Evolutionary conservation across 2,888 invertebrate genomes (phyloP).

Genomic region (Coecobrya sp.): DNA sequence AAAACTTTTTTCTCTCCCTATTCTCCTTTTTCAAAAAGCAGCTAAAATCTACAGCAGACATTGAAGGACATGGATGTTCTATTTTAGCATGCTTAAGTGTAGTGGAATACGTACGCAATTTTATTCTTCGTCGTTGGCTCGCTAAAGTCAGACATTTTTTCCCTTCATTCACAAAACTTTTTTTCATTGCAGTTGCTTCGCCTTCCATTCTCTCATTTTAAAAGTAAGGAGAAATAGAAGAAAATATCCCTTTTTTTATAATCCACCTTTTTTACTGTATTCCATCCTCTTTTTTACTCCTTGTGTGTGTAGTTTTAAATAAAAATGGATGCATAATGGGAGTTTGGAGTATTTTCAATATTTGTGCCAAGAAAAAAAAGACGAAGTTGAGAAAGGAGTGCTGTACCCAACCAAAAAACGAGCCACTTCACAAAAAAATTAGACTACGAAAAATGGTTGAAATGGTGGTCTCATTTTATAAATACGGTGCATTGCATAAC

Average conservation of each 20-base stretch:
- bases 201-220: background rate
- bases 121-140: slow-evolving; percentile 56
- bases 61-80: background rate
- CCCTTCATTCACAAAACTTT: slow-evolving; percentile 64
- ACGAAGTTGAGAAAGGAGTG: background rate
- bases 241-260: slow-evolving; percentile 34
- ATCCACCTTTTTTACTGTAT: slow-evolving; percentile 67
- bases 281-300: background rate
- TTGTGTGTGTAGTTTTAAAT: slow-evolving; percentile 50
- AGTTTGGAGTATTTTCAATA: slow-evolving; percentile 64
- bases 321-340: slow-evolving; percentile 66
- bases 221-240: slow-evolving; percentile 13
- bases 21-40: background rate
- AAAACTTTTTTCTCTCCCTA: slow-evolving; percentile 49
- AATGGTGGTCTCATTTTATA: slow-evolving; percentile 22
- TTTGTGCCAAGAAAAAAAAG: slow-evolving; percentile 67
- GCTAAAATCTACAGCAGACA: slow-evolving; percentile 18
- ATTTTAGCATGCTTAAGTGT: background rate
- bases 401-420: slow-evolving; percentile 21
- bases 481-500: slow-evolving; percentile 2
- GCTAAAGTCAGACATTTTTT: slow-evolving; percentile 38
- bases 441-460: background rate
- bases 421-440: slow-evolving; percentile 11
- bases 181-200: slow-evolving; percentile 54
- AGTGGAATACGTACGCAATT: background rate